These are phyloP conservation scores for Magallana nippona DNA, from an alignment of 2,888 invertebrate genomes.

Conservation along the genomic window DNA sequence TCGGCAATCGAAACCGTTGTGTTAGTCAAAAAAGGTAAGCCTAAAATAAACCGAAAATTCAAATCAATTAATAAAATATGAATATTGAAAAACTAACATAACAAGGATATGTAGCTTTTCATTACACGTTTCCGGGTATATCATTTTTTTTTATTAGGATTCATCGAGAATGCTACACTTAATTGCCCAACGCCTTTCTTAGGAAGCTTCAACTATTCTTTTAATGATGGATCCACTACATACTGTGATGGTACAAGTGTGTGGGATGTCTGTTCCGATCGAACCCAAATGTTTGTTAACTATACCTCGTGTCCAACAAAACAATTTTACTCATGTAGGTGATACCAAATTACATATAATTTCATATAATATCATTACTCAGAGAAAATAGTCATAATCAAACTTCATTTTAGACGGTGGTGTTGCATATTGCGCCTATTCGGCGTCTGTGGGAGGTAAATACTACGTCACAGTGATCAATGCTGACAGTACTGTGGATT, in stretches of 20 bases:
- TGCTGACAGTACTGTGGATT: constrained; percentile 36
- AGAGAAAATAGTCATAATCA: too few species aligned
- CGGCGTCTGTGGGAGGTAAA: constrained; percentile 28
- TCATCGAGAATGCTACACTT: constrained; percentile 34
- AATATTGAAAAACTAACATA: background rate
- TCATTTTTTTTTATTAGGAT: constrained; percentile 35
- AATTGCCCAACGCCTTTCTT: constrained; percentile 43
- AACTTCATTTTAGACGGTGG: constrained; percentile 43
- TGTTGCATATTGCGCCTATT: constrained; percentile 34
- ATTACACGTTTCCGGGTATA: background rate
- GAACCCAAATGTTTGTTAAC: constrained; percentile 44
- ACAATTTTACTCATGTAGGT: constrained; percentile 43
- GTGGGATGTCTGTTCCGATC: constrained; percentile 47
- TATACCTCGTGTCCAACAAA: constrained; percentile 41
- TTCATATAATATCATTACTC: too few species aligned
- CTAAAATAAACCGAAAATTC: background rate
- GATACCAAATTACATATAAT: too few species aligned
- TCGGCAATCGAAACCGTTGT: constrained; percentile 42
- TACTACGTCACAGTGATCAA: constrained; percentile 42
- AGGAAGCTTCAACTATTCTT: constrained; percentile 38
- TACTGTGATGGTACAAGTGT: constrained; percentile 42
- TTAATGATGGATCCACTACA: constrained; percentile 41
- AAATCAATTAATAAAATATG: background rate
- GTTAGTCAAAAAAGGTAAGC: constrained; percentile 39
- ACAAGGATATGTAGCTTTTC: background rate